Evolutionary conservation across 2,113 vertebrate genomes (phyloP), one percentile per base, ranked within the genome.

Genomic region (Hippocampus zosterae): DNA sequence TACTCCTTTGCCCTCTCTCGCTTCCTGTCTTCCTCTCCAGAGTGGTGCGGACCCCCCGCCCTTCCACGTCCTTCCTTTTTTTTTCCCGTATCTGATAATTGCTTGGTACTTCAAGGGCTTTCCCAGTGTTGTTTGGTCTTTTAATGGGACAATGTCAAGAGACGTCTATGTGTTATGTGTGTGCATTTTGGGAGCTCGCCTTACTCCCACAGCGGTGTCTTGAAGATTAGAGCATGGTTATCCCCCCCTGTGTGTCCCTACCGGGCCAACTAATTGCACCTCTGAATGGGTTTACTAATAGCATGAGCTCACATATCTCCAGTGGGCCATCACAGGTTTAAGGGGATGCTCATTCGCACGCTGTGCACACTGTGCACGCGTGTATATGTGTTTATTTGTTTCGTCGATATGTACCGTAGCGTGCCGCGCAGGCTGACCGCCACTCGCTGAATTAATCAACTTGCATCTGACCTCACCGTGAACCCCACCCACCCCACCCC

Each of bases 151-250:
- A 65, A 42, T 65, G 41, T 44, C 41, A 25, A 23, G 23, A 65
- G 41, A 42, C 76, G 78, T 64, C 21, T 83, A 3, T 77, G 63
- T 69, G 23, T 79, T 56, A 59, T 72, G 68, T 68, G 68, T 74
- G 70, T 74, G 68, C 73, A 69, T 71, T 40, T 73, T 19, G 25
- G 29, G 64, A 77, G 52, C 74, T 78, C 66, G 71, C 68, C 82
- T 74, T 84, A 86, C 75, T 88, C 84, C 82, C 85, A 84, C 74
- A 86, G 74, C 75, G 69, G 70, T 73, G 56, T 78, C 73, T 84
- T 60, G 74, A n/a, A 81, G 77, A 86, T 84, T 81, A 82, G 59
- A 83, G 75, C 78, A 76, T 86, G 74, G 73, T 69, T 76, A 75
- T 78, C 67, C 69, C 81, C 81, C 73, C 69, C 57, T 65, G 67